Conservation (phyloP, 1,140 invertebrate genomes). For the Hyposmocoma kahamanoa region DNA sequence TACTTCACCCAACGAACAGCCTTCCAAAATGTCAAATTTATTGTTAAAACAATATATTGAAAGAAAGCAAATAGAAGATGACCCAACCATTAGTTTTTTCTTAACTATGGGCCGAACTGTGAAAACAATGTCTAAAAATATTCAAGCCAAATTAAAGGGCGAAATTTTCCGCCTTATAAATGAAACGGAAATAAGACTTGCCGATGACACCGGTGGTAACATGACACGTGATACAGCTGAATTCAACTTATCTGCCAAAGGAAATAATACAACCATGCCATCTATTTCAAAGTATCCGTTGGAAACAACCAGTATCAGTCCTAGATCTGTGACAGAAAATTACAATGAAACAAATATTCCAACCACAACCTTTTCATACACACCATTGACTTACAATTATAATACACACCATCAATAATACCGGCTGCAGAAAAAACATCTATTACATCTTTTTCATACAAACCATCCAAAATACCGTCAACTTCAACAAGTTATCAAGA, state of each 20-base stretch:
- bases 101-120: not conserved
- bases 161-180: not conserved
- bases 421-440: not conserved
- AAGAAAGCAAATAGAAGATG: not conserved
- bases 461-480: not conserved
- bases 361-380: not conserved
- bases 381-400: too few relatives aligned
- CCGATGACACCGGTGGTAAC: not conserved
- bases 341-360: not conserved
- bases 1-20: not conserved
- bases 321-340: not conserved
- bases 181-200: not conserved
- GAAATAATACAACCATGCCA: not conserved
- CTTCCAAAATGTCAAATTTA: not conserved
- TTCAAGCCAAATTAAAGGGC: not conserved
- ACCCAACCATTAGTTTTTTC: not conserved
- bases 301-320: not conserved
- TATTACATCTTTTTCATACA: not conserved
- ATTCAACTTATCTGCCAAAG: not conserved
- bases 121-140: not conserved
- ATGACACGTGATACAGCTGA: not conserved
- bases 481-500: not conserved
- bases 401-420: not conserved
- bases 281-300: not conserved
- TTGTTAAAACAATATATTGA: not conserved